These are phyloP conservation scores for Indicator maculatus DNA, from an alignment of 2,113 vertebrate species.

Conservation along the genomic window DNA sequence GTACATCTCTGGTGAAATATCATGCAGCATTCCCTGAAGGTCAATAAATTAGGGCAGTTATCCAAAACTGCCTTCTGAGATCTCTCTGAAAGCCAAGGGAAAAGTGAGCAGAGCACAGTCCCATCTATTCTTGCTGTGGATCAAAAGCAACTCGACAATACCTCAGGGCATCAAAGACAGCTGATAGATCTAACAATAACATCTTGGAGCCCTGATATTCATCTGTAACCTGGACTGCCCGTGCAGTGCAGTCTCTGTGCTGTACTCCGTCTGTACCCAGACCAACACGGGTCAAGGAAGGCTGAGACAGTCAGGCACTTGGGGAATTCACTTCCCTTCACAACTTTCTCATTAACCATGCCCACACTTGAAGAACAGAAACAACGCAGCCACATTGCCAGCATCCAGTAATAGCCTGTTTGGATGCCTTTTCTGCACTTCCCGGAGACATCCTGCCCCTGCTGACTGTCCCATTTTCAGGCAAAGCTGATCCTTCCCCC, in stretches of 20 bases:
- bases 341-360: constrained; percentile 53
- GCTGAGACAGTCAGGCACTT: constrained; percentile 38
- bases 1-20: constrained; percentile 8
- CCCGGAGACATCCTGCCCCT: not conserved
- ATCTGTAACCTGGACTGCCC: constrained; percentile 65
- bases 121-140: constrained; percentile 57
- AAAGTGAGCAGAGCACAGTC: constrained; percentile 60
- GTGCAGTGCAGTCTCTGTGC: constrained; percentile 57
- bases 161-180: constrained; percentile 67
- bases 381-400: not conserved
- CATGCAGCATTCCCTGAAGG: constrained; percentile 53
- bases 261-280: constrained; percentile 39
- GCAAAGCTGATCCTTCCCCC: rapidly evolving
- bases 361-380: constrained; percentile 54
- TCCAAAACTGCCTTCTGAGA: constrained; percentile 65
- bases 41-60: constrained; percentile 65
- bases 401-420: not conserved
- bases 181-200: constrained; percentile 69
- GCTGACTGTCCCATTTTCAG: rapidly evolving
- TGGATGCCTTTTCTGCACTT: not conserved
- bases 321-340: constrained; percentile 41
- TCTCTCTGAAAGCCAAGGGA: constrained; percentile 59
- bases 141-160: constrained; percentile 69
- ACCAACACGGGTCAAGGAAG: constrained; percentile 17
- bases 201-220: constrained; percentile 66